These are phyloP conservation scores for Motacilla tschutschensis DNA, from an alignment of 2,113 vertebrate species.

Conservation along the genomic window DNA sequence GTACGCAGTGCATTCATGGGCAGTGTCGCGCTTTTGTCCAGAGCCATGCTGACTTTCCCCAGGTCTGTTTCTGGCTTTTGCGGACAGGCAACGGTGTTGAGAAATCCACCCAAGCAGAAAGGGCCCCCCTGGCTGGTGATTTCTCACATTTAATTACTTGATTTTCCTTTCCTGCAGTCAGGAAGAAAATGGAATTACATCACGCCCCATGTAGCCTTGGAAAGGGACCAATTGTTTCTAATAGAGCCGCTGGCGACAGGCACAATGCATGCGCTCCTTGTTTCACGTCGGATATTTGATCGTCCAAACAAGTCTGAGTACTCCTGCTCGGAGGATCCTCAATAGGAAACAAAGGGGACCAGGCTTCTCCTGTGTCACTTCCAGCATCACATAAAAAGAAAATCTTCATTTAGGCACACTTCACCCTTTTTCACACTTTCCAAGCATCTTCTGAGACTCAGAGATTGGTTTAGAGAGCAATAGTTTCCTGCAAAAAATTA, in stretches of 20 bases:
- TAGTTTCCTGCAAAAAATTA: neutral
- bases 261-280: conserved; percentile 76
- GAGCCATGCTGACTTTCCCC: conserved; percentile 37
- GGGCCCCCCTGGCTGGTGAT: conserved; percentile 71
- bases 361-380: conserved; percentile 77
- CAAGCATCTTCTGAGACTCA: neutral
- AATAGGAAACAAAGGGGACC: conserved; percentile 80
- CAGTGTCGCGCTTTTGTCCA: conserved; percentile 72
- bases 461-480: neutral
- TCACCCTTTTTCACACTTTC: neutral
- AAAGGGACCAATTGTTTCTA: conserved; percentile 81
- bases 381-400: conserved; percentile 67
- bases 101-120: conserved; percentile 89
- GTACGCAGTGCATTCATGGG: conserved; percentile 82
- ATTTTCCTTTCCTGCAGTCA: conserved; percentile 82
- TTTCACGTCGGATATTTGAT: conserved; percentile 82
- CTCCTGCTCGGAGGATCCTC: conserved; percentile 74
- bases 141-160: conserved; percentile 97
- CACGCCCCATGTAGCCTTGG: conserved; percentile 76
- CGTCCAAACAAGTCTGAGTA: conserved; percentile 72
- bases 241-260: conserved; percentile 79
- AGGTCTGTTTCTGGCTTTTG: conserved; percentile 72
- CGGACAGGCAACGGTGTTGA: conserved; percentile 78
- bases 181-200: conserved; percentile 85
- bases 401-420: conserved; percentile 86